A percentile compares a stretch with the other conserved stretches of the same genome.
Conservation (phyloP, 2,888 invertebrate species). For the Carabus problematicus region DNA sequence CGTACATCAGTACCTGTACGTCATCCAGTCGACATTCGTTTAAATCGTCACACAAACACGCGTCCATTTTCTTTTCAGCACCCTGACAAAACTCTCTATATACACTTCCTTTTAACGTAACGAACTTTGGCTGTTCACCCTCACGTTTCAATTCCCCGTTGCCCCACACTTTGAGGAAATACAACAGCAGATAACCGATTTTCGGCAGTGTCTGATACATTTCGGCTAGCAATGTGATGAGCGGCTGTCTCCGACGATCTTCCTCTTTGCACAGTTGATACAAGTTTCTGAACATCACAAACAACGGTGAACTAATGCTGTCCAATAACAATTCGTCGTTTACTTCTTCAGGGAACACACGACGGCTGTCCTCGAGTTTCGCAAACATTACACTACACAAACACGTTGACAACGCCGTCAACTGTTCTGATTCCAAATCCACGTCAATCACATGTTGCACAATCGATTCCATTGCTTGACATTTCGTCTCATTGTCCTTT, state of each 20-base stretch:
- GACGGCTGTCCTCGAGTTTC: constrained; percentile 57
- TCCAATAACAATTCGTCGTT: constrained; percentile 73
- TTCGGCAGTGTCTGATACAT: constrained; percentile 75
- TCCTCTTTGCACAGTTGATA: constrained; percentile 74
- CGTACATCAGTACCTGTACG: constrained; percentile 86
- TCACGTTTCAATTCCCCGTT: constrained; percentile 62
- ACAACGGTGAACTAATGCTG: constrained; percentile 79
- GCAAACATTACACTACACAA: constrained; percentile 64
- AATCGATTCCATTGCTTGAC: constrained; percentile 70
- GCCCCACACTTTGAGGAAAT: constrained; percentile 85
- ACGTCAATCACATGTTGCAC: constrained; percentile 68
- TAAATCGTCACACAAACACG: constrained; percentile 81
- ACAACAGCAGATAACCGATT: constrained; percentile 86
- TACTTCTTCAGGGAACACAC: constrained; percentile 63
- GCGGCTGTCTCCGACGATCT: constrained; percentile 77
- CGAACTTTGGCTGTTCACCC: constrained; percentile 57
- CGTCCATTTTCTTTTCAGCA: constrained; percentile 76
- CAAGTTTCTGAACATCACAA: constrained; percentile 86
- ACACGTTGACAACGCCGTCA: constrained; percentile 65
- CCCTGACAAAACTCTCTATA: constrained; percentile 90
- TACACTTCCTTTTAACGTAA: constrained; percentile 80
- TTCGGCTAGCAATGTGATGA: constrained; percentile 81
- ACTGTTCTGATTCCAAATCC: constrained; percentile 68
- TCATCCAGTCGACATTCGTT: constrained; percentile 89
- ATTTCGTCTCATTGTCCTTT: constrained; percentile 65